These are phyloP conservation scores for Leptopilina syphax DNA, from an alignment of 2,888 invertebrate genomes.

Conservation along the genomic window DNA sequence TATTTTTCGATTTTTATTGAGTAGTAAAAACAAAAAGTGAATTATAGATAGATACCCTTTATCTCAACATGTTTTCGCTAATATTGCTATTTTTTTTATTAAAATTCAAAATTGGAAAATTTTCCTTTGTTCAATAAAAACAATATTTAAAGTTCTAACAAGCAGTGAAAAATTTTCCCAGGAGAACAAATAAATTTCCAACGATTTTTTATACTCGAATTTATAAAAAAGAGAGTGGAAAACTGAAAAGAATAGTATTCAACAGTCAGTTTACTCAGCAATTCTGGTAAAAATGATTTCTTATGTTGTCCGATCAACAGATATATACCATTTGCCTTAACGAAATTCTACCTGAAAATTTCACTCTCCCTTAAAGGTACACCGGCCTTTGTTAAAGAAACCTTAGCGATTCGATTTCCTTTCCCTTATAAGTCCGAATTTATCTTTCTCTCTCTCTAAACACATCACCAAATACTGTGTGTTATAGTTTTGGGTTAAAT, in stretches of 20 bases:
- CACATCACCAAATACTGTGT: not conserved
- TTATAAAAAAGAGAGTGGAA: not conserved
- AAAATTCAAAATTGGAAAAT: too few species aligned
- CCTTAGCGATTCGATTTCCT: slow-evolving; percentile 18
- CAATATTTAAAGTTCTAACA: too few species aligned
- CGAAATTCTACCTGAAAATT: slow-evolving; percentile 29
- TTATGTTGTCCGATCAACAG: not conserved
- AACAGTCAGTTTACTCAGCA: not conserved
- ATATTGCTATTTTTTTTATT: too few species aligned
- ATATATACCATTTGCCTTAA: slow-evolving; percentile 7
- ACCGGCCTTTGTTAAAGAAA: not conserved
- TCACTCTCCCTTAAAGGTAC: not conserved
- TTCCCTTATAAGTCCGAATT: slow-evolving; percentile 10
- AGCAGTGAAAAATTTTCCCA: too few species aligned
- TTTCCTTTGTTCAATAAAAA: too few species aligned
- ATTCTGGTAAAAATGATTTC: slow-evolving; percentile 15
- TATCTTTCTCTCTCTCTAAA: not conserved
- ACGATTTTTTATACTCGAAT: too few species aligned
- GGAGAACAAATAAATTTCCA: too few species aligned
- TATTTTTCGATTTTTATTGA: too few species aligned
- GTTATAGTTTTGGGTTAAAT: slow-evolving; percentile 18
- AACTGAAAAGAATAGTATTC: not conserved
- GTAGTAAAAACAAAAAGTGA: too few species aligned
- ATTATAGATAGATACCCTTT: too few species aligned
- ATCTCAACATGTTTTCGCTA: too few species aligned